Evolutionary conservation across 2,888 invertebrate species (phyloP).

Genomic region (Hydrotaea cyrtoneurina): DNA sequence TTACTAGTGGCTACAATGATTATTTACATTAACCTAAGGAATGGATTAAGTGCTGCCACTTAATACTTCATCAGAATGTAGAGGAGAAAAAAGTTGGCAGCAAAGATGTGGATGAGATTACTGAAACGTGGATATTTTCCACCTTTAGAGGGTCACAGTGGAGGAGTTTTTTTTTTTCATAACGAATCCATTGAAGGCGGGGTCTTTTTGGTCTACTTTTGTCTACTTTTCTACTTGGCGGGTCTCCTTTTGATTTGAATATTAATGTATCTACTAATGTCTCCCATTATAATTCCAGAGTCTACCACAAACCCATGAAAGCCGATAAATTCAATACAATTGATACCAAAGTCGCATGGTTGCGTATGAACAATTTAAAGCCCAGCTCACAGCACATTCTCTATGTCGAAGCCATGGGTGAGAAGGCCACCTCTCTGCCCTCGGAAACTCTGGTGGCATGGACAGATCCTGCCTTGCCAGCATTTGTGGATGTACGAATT

Average conservation of each 20-base stretch:
- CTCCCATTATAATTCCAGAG: conserved; percentile 80
- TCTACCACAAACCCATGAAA: conserved; percentile 86
- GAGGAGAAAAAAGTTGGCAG: no score
- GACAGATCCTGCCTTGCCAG: conserved; percentile 93
- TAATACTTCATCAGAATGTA: no score
- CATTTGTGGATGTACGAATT: conserved; percentile 88
- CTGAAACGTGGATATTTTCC: no score
- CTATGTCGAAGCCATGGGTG: conserved; percentile 87
- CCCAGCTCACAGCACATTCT: conserved; percentile 92
- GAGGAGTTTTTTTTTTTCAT: no score
- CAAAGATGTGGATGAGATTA: no score
- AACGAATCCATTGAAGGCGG: no score
- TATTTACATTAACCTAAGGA: background rate
- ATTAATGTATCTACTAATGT: background rate
- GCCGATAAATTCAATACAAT: conserved; percentile 84
- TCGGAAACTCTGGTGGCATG: conserved; percentile 92
- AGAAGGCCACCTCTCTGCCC: conserved; percentile 87
- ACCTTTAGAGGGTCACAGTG: no score
- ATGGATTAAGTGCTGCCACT: background rate
- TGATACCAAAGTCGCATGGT: conserved; percentile 86
- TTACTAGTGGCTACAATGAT: background rate
- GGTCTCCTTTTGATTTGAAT: no score
- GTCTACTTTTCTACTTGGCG: no score
- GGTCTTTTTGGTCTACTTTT: no score
- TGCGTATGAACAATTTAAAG: conserved; percentile 86